Evolutionary conservation across 2,888 invertebrate genomes (phyloP).

Genomic region (Caenorhabditis wallacei): DNA sequence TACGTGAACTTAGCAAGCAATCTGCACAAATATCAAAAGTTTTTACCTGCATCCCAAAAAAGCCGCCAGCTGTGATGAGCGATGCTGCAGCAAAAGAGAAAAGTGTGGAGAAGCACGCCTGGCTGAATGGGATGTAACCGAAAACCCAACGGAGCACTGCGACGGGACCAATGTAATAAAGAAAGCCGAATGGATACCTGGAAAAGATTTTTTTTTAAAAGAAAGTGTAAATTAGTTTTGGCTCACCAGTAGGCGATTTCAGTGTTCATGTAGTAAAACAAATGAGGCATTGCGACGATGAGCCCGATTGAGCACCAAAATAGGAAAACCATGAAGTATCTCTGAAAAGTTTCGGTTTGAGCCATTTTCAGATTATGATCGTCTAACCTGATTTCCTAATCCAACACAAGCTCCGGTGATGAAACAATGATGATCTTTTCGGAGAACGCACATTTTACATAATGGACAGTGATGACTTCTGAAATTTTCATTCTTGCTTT

Average conservation of each 20-base stretch:
- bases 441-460: constrained; percentile 84
- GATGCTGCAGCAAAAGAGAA: constrained; percentile 75
- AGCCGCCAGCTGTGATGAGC: constrained; percentile 74
- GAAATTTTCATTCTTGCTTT: not conserved
- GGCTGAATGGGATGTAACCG: constrained; percentile 42
- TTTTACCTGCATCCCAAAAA: constrained; percentile 79
- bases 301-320: constrained; percentile 82
- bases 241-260: constrained; percentile 73
- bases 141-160: constrained; percentile 77
- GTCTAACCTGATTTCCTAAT: constrained; percentile 83
- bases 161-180: constrained; percentile 78
- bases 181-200: constrained; percentile 78
- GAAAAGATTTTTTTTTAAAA: not conserved
- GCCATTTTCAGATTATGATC: no score
- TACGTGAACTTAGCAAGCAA: constrained; percentile 22
- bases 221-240: not conserved
- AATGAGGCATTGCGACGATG: constrained; percentile 69
- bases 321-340: constrained; percentile 84
- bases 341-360: constrained; percentile 70
- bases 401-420: constrained; percentile 84
- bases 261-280: constrained; percentile 70
- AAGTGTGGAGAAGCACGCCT: constrained; percentile 69
- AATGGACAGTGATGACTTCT: constrained; percentile 84
- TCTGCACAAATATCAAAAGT: not conserved
- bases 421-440: constrained; percentile 85